A percentile compares a stretch with the other conserved stretches of the same genome.
Conservation (phyloP, 2,797 vertebrate genomes). For the Halcyon badia region DNA sequence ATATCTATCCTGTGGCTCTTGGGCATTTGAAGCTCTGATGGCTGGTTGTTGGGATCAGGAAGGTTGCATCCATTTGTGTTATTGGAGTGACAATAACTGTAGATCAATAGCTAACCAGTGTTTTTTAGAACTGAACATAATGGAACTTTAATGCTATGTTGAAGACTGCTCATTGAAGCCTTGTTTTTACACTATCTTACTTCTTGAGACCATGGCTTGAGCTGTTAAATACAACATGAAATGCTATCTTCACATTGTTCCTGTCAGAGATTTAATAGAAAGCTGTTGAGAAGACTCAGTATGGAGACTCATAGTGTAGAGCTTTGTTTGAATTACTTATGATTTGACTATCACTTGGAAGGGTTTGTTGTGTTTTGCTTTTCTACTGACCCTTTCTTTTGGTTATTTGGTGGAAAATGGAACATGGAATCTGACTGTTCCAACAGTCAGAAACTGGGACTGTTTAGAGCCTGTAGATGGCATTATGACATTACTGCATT, state of each 20-base stretch:
- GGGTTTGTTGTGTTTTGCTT: not conserved
- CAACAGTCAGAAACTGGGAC: not conserved
- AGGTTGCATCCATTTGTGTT: not conserved
- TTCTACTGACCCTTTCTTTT: not conserved
- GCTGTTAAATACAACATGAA: not conserved
- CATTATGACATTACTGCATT: conserved; percentile 53
- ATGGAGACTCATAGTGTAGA: not conserved
- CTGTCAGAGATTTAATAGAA: not conserved
- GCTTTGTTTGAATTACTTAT: not conserved
- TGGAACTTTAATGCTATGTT: not conserved
- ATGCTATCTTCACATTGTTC: not conserved
- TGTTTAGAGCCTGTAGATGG: conserved; percentile 56
- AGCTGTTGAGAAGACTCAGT: not conserved
- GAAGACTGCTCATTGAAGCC: not conserved
- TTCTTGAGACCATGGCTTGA: not conserved
- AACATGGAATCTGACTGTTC: not conserved
- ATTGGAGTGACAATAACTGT: not conserved
- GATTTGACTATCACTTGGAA: not conserved
- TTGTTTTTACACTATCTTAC: not conserved
- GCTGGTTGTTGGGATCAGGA: not conserved
- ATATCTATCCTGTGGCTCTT: not conserved
- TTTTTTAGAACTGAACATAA: not conserved
- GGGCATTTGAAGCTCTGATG: not conserved
- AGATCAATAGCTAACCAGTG: not conserved
- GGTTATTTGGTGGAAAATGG: not conserved